These are phyloP conservation scores for Phenganax marumi DNA, from an alignment of 92 coral and sea anemone species.

Conservation along the genomic window DNA sequence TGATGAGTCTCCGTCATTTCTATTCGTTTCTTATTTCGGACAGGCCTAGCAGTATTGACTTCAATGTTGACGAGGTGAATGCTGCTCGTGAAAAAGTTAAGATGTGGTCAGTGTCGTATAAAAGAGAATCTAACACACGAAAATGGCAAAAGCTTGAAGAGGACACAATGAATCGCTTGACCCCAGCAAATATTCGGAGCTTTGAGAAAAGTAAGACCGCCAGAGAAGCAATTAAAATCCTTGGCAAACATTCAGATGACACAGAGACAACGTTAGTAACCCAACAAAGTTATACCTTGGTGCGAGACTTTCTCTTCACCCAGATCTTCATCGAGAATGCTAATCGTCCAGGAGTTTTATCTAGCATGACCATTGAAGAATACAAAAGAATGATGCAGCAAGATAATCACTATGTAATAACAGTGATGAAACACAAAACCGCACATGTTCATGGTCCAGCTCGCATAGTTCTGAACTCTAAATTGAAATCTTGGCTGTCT, in stretches of 20 bases:
- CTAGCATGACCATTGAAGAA: slow-evolving; percentile 60
- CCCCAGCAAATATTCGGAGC: slow-evolving; percentile 41
- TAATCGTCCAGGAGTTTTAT: slow-evolving; percentile 59
- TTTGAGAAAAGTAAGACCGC: slow-evolving; percentile 58
- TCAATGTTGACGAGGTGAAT: slow-evolving; percentile 41
- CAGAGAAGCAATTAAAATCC: slow-evolving; percentile 39
- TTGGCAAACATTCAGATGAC: slow-evolving; percentile 42
- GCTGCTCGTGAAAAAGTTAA: slow-evolving; percentile 54
- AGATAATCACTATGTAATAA: slow-evolving; percentile 43
- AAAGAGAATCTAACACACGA: slow-evolving; percentile 46
- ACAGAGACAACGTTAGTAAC: slow-evolving; percentile 41
- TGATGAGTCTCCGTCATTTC: slow-evolving; percentile 68
- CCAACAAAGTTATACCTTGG: slow-evolving; percentile 55
- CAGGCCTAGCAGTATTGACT: slow-evolving; percentile 51
- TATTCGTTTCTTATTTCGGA: slow-evolving; percentile 57
- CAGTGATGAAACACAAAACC: slow-evolving; percentile 61
- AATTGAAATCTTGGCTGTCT: slow-evolving; percentile 49
- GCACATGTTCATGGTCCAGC: slow-evolving; percentile 62
- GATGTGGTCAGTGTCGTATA: slow-evolving; percentile 42
- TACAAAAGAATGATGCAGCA: slow-evolving; percentile 33
- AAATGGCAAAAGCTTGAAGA: slow-evolving; percentile 58
- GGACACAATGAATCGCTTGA: slow-evolving; percentile 21
- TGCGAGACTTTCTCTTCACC: slow-evolving; percentile 62
- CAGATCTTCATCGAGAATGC: slow-evolving; percentile 63
- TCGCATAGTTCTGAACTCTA: slow-evolving; percentile 48